Percentiles rank a stretch among this genome's conserved stretches.
These are phyloP conservation scores for Micoletzkya japonica DNA, from an alignment of 2,888 invertebrate genomes.

Conservation along the genomic window DNA sequence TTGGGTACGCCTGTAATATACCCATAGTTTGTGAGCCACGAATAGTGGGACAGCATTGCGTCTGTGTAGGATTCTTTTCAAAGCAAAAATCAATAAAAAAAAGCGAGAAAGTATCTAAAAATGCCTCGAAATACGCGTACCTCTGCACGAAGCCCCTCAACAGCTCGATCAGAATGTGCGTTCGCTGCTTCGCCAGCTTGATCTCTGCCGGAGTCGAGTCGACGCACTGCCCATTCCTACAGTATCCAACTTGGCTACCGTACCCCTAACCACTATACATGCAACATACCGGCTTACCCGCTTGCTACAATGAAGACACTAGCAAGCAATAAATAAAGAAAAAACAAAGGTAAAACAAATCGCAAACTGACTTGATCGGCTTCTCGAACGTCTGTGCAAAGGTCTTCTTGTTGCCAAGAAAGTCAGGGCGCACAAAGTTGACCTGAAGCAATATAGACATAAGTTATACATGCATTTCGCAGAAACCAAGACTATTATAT, in stretches of 20 bases:
- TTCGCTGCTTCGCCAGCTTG: constrained; percentile 87
- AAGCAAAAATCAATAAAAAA: not conserved
- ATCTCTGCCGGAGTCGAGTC: constrained; percentile 94
- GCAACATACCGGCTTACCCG: too few relatives aligned
- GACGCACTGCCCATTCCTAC: constrained; percentile 87
- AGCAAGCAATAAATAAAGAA: too few relatives aligned
- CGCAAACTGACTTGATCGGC: constrained; percentile 77
- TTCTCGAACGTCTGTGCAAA: constrained; percentile 98
- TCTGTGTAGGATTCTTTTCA: not conserved
- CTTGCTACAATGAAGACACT: too few relatives aligned
- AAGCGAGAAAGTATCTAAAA: not conserved
- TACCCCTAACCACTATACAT: too few relatives aligned
- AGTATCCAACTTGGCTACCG: too few relatives aligned
- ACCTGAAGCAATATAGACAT: too few relatives aligned
- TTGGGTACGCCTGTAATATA: constrained; percentile 78
- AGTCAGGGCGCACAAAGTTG: constrained; percentile 96
- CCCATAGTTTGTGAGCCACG: not conserved
- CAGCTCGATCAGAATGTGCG: constrained; percentile 90
- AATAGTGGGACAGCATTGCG: not conserved
- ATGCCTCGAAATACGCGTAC: constrained; percentile 62
- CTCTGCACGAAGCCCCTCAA: constrained; percentile 94
- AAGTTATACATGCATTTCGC: too few relatives aligned
- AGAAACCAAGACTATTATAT: too few relatives aligned
- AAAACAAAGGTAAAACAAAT: too few relatives aligned
- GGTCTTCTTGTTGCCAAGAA: constrained; percentile 91